Percentiles rank a stretch among this genome's conserved stretches.
These are phyloP conservation scores for Saccostrea glomerata DNA, from an alignment of 1,140 invertebrate species.

Conservation along the genomic window DNA sequence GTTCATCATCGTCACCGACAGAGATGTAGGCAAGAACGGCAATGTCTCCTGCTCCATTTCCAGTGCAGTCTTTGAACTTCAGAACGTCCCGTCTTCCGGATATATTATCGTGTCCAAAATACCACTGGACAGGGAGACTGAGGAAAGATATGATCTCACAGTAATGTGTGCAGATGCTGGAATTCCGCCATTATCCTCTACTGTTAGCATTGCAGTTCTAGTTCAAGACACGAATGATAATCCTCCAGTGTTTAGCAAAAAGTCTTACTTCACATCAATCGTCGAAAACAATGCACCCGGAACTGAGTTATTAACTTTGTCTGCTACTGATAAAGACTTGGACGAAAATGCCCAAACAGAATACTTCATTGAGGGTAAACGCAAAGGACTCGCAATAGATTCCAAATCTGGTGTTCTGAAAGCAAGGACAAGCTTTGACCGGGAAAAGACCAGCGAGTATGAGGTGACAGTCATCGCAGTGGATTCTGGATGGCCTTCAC, in stretches of 20 bases:
- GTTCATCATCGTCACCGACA: conserved; percentile 67
- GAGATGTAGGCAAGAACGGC: conserved; percentile 69
- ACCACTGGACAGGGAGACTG: conserved; percentile 93
- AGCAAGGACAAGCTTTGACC: conserved; percentile 54
- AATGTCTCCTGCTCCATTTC: conserved; percentile 60
- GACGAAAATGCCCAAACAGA: conserved; percentile 96
- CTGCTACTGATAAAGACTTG: conserved; percentile 95
- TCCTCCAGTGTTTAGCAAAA: conserved; percentile 94
- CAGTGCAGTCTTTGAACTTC: conserved; percentile 61
- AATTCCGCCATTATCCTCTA: conserved; percentile 88
- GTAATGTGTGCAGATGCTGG: conserved; percentile 97
- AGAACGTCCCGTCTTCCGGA: conserved; percentile 79
- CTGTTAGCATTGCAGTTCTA: conserved; percentile 93
- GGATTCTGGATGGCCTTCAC: conserved; percentile 83
- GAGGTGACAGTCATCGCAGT: conserved; percentile 55
- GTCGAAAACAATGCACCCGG: conserved; percentile 95
- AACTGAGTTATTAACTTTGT: conserved; percentile 92
- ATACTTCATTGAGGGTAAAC: conserved; percentile 88
- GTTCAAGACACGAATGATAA: conserved; percentile 97
- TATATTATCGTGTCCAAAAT: conserved; percentile 87
- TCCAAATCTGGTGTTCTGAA: conserved; percentile 53
- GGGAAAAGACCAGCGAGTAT: conserved; percentile 52
- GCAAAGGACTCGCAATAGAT: conserved; percentile 80
- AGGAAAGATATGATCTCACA: conserved; percentile 89
- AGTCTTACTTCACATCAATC: conserved; percentile 90